Conservation (phyloP, 2,888 invertebrate species). For the Drosophila kanekoi region DNA sequence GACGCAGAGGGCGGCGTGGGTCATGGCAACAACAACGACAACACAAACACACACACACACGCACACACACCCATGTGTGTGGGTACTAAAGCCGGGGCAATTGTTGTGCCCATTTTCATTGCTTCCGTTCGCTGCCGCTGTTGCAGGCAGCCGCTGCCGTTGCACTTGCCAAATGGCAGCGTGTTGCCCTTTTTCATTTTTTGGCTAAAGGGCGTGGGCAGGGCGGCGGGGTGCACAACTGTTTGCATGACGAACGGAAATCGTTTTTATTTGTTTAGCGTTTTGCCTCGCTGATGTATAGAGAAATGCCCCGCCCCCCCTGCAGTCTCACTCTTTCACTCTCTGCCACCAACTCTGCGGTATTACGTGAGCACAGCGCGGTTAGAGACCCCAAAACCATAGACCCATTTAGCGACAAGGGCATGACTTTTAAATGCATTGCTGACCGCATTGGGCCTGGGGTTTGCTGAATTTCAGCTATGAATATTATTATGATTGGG, state of each 20-base stretch:
- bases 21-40: constrained; percentile 65
- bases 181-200: constrained; percentile 37
- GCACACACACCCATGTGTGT: constrained; percentile 21
- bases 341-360: not conserved
- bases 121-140: constrained; percentile 66
- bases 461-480: constrained; percentile 33
- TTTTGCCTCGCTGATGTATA: constrained; percentile 37
- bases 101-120: constrained; percentile 69
- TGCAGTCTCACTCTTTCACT: not conserved
- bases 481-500: constrained; percentile 40
- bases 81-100: constrained; percentile 33
- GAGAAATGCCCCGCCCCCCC: constrained; percentile 14
- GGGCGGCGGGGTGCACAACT: constrained; percentile 37
- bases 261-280: constrained; percentile 77
- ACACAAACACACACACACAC: constrained; percentile 43
- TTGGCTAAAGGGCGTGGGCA: constrained; percentile 32
- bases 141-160: constrained; percentile 9
- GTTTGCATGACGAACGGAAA: constrained; percentile 77
- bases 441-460: constrained; percentile 56
- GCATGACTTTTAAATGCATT: constrained; percentile 63
- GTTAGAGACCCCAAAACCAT: constrained; percentile 47
- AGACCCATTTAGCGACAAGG: constrained; percentile 64
- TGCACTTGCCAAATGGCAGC: constrained; percentile 66
- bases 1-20: constrained; percentile 53
- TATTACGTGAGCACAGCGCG: constrained; percentile 28